Evolutionary conservation across 2,888 invertebrate genomes (phyloP), one percentile per base, ranked within the genome.

Genomic region (Brachypterus glaber): DNA sequence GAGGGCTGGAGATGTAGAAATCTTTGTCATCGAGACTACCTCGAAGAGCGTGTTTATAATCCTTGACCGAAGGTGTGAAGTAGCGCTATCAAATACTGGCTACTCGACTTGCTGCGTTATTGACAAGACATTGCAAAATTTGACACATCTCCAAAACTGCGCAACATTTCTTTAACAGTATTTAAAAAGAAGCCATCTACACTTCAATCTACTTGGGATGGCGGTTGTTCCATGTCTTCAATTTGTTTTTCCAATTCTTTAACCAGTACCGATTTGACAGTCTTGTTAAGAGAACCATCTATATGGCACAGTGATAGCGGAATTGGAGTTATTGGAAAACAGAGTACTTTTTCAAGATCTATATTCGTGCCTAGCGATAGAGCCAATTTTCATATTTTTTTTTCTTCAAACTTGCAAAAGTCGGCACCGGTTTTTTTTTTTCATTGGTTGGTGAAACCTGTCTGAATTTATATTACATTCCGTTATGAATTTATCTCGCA

Each of bases 271-370:
- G 52, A 47, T 35, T 54, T 54, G 34, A 17, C 41, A 30, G 50
- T 52, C 33, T 52, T 52, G 26, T 45, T 43, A 3, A 49, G 16
- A 14, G 47, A 44, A 32, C 51, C 51, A 44, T 51, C 48, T 33
- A 45, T 39, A 45, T 51, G 52, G 27, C 49, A 51, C 30, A 54
- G 41, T 31, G 53, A 47, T 38, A 47, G 24, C 36, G 47, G 50
- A 2, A 47, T 25, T 15, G 42, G 39, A 30, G 42, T 46, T 35
- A 47, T 33, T 17, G 48, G 48, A 37, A 31, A 35, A 18, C 36
- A 40, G 15, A 45, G 45, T 30, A 43, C 37, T 34, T 45, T 38
- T 26, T 43, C 45, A 18, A 45, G 25, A 29, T 44, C 35, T 33
- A 46, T 2, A 4, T 41, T 29, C 8, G 40, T 36, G 11, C 36